Conservation (phyloP, 2,113 vertebrate species). For the Trichomycterus rosablanca region DNA sequence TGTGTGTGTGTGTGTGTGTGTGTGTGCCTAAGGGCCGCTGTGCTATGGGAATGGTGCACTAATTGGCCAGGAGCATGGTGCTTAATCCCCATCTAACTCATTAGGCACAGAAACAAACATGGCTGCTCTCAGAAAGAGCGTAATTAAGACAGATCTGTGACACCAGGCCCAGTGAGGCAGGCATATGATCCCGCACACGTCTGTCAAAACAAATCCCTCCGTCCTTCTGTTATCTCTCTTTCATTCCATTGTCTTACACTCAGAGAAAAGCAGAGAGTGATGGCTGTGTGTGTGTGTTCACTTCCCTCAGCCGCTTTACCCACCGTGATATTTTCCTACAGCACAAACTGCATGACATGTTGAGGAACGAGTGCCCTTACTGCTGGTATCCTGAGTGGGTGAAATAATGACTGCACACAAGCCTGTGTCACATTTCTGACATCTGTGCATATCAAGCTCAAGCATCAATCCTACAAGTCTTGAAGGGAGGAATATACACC, state of each 20-base stretch:
- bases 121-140: constrained; percentile 23
- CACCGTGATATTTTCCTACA: background rate
- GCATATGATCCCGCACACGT: constrained; percentile 22
- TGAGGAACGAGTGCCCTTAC: constrained; percentile 29
- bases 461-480: constrained; percentile 15
- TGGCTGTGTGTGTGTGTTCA: background rate
- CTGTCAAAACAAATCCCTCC: constrained; percentile 37
- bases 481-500: too few species aligned
- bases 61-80: constrained; percentile 38
- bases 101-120: constrained; percentile 47
- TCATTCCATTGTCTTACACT: background rate
- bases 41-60: constrained; percentile 30
- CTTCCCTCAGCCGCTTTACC: background rate
- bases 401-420: constrained; percentile 28
- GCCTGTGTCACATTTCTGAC: constrained; percentile 22
- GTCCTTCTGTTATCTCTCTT: background rate
- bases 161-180: constrained; percentile 32
- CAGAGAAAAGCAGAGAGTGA: background rate
- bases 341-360: constrained; percentile 11
- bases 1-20: too few species aligned
- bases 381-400: constrained; percentile 26
- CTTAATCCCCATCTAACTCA: constrained; percentile 48
- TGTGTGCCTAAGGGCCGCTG: constrained; percentile 4
- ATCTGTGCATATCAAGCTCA: constrained; percentile 24
- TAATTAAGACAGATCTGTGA: constrained; percentile 50